Conservation (phyloP, 1,140 invertebrate genomes). For the Stegodyphus dumicola region DNA sequence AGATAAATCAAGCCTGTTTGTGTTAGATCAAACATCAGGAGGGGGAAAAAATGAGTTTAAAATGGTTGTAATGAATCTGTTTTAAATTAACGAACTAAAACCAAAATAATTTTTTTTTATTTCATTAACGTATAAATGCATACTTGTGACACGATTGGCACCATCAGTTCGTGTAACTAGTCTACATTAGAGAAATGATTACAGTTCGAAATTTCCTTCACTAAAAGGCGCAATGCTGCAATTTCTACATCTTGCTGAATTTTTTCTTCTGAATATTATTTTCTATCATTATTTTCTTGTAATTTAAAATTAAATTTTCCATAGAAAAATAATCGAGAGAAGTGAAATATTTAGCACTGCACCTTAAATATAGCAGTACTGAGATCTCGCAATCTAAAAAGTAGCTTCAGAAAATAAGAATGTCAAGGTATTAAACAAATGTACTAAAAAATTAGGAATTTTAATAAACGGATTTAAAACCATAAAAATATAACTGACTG, state of each 20-base stretch:
- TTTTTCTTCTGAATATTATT: background rate
- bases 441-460: no score
- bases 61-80: background rate
- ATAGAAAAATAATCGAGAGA: background rate
- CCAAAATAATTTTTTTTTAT: background rate
- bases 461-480: no score
- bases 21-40: background rate
- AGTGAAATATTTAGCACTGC: background rate
- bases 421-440: no score
- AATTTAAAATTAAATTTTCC: background rate
- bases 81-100: no score
- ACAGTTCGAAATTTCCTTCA: constrained; percentile 25
- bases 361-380: background rate
- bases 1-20: background rate
- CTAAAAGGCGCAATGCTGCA: constrained; percentile 8
- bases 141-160: constrained; percentile 10
- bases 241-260: background rate
- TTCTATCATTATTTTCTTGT: background rate
- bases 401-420: background rate
- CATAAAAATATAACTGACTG: no score
- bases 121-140: background rate
- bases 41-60: no score
- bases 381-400: background rate
- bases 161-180: constrained; percentile 20
- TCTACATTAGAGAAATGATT: constrained; percentile 39